Percentiles rank a stretch among this genome's conserved stretches.
Evolutionary conservation across 2,113 vertebrate genomes (phyloP).

Genomic region (Cyphomyrus plagiostoma): DNA sequence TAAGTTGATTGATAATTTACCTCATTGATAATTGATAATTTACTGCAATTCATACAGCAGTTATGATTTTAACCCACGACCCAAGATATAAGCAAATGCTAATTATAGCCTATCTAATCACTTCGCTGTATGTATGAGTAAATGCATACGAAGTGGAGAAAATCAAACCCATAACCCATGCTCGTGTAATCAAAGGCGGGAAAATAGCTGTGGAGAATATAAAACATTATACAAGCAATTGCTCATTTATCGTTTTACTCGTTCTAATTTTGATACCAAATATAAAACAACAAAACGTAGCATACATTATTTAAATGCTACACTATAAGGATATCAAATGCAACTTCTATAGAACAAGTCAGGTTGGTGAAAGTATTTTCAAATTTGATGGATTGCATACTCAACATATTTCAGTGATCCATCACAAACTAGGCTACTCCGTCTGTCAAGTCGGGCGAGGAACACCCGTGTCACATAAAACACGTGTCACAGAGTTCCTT

Average conservation of each 20-base stretch:
- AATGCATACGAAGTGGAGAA: neutral
- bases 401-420: neutral
- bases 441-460: neutral
- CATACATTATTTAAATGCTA: neutral
- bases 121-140: neutral
- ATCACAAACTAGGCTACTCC: neutral
- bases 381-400: neutral
- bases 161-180: neutral
- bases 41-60: neutral
- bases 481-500: slow-evolving; percentile 3
- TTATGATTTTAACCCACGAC: neutral
- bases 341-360: neutral
- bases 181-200: neutral
- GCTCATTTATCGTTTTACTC: neutral
- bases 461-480: neutral
- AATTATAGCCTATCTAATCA: neutral
- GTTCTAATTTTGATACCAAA: neutral
- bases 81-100: neutral
- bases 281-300: neutral
- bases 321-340: neutral
- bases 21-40: neutral
- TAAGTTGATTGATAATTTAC: neutral
- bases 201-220: neutral
- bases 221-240: neutral
- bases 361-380: neutral